Evolutionary conservation across 2,797 vertebrate species (phyloP), one percentile per base, ranked within the genome.

Genomic region (Hydrolagus colliei): DNA sequence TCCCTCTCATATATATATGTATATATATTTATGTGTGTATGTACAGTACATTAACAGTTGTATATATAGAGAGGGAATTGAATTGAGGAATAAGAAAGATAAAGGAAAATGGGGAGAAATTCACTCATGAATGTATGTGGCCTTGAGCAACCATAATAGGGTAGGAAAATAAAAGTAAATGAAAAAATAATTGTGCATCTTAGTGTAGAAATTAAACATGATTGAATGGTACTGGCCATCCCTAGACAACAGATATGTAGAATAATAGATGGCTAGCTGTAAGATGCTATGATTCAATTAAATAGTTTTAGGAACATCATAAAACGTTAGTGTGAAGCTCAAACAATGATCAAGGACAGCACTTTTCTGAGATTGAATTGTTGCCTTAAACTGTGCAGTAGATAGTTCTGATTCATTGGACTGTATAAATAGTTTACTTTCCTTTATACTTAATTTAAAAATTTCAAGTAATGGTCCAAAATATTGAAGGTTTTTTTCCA

Each of bases 151-250:
- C 75, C 18, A 61, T 77, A 62, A n/a, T 9, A 18, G 32, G 8
- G 6, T 8, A 20, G 52, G 61, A 61, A 8, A 22, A 79, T 14
- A 22, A 12, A 63, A 79, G 63, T n/a, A 59, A 62, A 79, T 22
- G 61, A 63, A 63, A 79, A 63, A 62, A n/a, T 63, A 63, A 27
- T 79, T 63, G 22, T 6, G 14, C 6, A 9, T n/a, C 27, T 79
- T 63, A 63, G 77, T 63, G 7, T 79, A 79, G 61, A 63, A 79
- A 79, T 22, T 79, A 79, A 79, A 9, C 6, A 3, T 79, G 77
- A 79, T 27, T 79, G 77, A 63, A 63, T 59, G 62, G 63, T 63
- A 13, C 59, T 62, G 22, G n/a, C 63, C 61, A 79, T 62, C 5
- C 6, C n/a, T 27, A 13, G n/a, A 27, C 63, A 78, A 61, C 7